These are phyloP conservation scores for Apodemia zela DNA, from an alignment of 2,888 invertebrate genomes.

Conservation along the genomic window DNA sequence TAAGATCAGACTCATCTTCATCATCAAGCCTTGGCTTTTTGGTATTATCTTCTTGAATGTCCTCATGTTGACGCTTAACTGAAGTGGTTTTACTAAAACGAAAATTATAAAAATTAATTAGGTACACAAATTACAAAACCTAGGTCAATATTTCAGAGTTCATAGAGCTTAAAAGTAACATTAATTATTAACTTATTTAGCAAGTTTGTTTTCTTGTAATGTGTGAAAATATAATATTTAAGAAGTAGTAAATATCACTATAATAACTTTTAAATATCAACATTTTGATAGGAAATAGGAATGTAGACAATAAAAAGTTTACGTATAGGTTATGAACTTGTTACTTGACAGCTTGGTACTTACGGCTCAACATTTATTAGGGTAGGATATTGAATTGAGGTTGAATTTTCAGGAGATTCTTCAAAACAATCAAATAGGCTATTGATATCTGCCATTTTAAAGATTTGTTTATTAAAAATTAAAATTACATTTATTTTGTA, in stretches of 20 bases:
- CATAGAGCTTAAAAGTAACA: too few relatives aligned
- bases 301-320: not conserved
- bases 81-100: conserved; percentile 34
- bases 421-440: conserved; percentile 71
- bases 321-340: not conserved
- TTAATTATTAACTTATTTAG: too few relatives aligned
- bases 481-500: not conserved
- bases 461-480: conserved; percentile 1
- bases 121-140: conserved; percentile 4
- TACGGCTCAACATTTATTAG: conserved; percentile 46
- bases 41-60: conserved; percentile 56
- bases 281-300: too few relatives aligned
- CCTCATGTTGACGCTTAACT: conserved; percentile 56
- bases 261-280: too few relatives aligned
- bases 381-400: conserved; percentile 50
- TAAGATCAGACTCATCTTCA: conserved; percentile 50
- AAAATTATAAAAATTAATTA: not conserved
- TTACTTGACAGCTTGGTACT: conserved; percentile 39
- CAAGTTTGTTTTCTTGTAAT: too few relatives aligned
- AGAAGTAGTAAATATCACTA: too few relatives aligned
- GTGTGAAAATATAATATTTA: too few relatives aligned
- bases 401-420: conserved; percentile 46
- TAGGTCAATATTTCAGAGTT: not conserved
- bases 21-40: conserved; percentile 57
- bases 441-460: conserved; percentile 54